Evolutionary conservation across 2,888 invertebrate genomes (phyloP).

Genomic region (Eugnorisma glareosa): DNA sequence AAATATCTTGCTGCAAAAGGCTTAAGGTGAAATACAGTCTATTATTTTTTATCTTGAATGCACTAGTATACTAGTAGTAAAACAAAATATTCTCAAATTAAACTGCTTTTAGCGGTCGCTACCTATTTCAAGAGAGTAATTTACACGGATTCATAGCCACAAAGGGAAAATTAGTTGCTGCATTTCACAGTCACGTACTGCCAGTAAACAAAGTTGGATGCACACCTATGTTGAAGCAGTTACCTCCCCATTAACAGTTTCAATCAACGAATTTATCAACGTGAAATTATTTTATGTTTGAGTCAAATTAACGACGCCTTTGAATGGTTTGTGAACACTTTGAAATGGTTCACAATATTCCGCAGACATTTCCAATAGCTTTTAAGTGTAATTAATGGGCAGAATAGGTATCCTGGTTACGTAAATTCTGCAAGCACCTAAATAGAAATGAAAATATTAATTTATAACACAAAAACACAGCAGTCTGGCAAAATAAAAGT

Average conservation of each 20-base stretch:
- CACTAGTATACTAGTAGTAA: not conserved
- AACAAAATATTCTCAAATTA: slow-evolving; percentile 10
- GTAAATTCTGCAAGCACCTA: not conserved
- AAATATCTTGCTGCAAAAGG: not conserved
- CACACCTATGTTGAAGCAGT: slow-evolving; percentile 25
- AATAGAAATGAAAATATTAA: not conserved
- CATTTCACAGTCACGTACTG: slow-evolving; percentile 46
- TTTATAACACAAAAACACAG: not conserved
- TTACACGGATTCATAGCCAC: slow-evolving; percentile 35
- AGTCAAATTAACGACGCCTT: not conserved
- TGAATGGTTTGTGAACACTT: not conserved
- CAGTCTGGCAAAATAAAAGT: not conserved
- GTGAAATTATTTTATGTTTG: not conserved
- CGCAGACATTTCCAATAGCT: not conserved
- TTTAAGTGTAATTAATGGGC: not conserved
- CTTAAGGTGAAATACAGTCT: not conserved
- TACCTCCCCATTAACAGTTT: slow-evolving; percentile 2
- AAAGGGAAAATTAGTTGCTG: slow-evolving; percentile 46
- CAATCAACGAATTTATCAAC: not conserved
- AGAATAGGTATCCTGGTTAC: not conserved
- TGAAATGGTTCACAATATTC: not conserved
- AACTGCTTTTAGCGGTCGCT: slow-evolving; percentile 7
- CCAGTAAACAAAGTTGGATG: slow-evolving; percentile 36
- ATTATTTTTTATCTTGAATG: not conserved
- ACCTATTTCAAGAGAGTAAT: slow-evolving; percentile 36